Conservation (phyloP, 2,797 vertebrate species). For the Sylvia borin region DNA sequence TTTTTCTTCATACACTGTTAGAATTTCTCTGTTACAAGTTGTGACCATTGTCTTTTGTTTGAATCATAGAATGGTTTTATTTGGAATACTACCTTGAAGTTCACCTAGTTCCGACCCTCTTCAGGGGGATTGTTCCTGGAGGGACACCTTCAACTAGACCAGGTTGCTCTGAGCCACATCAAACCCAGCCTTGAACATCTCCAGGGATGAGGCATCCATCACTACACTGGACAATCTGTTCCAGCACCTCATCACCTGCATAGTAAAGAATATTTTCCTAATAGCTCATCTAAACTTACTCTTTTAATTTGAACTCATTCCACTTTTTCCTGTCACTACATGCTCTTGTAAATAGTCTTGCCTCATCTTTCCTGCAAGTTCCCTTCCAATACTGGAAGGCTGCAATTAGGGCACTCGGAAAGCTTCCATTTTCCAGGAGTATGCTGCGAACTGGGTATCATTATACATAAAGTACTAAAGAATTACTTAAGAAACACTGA, state of each 20-base stretch:
- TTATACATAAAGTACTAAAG: not conserved
- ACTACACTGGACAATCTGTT: not conserved
- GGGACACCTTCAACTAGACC: not conserved
- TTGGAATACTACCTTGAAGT: not conserved
- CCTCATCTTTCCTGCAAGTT: not conserved
- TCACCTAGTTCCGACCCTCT: not conserved
- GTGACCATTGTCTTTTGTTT: not conserved
- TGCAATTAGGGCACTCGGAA: not conserved
- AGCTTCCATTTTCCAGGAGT: not conserved
- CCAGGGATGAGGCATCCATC: not conserved
- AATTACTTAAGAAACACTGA: not conserved
- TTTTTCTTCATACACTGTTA: not conserved
- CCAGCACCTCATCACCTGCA: rapidly evolving
- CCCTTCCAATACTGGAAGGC: not conserved
- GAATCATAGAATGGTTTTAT: not conserved
- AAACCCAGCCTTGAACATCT: not conserved
- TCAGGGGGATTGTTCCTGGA: not conserved
- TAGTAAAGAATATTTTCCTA: not conserved
- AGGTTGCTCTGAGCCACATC: not conserved
- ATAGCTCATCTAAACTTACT: not conserved
- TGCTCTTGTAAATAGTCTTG: not conserved
- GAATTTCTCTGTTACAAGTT: not conserved
- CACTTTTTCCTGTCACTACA: not conserved
- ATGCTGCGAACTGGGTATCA: not conserved
- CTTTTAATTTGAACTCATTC: not conserved